Percentiles rank a stretch among this genome's conserved stretches.
Evolutionary conservation across 2,888 invertebrate genomes (phyloP).

Genomic region (Ochropleura plecta): DNA sequence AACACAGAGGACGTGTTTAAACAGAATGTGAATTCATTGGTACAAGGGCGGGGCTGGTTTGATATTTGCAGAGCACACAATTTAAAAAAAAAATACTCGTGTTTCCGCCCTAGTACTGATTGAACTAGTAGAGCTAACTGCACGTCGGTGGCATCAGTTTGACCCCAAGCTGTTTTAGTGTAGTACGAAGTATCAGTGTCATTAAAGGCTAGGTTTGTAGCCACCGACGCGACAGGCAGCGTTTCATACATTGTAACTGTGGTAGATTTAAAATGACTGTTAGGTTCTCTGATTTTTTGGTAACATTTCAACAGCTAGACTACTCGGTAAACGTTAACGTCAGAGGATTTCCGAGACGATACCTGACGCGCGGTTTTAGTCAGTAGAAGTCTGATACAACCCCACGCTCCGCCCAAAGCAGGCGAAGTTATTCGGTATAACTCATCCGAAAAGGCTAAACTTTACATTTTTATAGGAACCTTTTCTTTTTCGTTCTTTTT

Average conservation of each 20-base stretch:
- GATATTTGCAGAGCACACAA: not conserved
- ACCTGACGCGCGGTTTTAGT: conserved; percentile 19
- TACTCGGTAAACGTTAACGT: conserved; percentile 8
- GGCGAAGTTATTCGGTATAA: no score
- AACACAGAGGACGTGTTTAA: not conserved
- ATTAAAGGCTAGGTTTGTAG: not conserved
- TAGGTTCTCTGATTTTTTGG: not conserved
- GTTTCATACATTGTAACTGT: not conserved
- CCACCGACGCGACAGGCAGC: not conserved
- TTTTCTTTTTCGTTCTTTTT: no score
- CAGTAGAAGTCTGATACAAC: no score
- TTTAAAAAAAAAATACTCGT: not conserved
- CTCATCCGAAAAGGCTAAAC: no score
- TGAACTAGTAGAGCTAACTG: not conserved
- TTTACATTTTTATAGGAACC: no score
- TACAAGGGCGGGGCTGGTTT: not conserved
- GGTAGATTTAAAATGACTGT: not conserved
- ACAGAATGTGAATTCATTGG: not conserved
- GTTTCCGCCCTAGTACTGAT: not conserved
- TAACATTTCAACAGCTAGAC: not conserved
- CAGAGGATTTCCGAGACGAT: not conserved
- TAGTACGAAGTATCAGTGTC: not conserved
- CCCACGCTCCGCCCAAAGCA: no score
- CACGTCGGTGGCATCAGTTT: not conserved
- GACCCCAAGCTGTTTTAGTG: not conserved